Evolutionary conservation across 2,888 invertebrate species (phyloP), one percentile per base, ranked within the genome.

Genomic region (Perithous albicinctus): DNA sequence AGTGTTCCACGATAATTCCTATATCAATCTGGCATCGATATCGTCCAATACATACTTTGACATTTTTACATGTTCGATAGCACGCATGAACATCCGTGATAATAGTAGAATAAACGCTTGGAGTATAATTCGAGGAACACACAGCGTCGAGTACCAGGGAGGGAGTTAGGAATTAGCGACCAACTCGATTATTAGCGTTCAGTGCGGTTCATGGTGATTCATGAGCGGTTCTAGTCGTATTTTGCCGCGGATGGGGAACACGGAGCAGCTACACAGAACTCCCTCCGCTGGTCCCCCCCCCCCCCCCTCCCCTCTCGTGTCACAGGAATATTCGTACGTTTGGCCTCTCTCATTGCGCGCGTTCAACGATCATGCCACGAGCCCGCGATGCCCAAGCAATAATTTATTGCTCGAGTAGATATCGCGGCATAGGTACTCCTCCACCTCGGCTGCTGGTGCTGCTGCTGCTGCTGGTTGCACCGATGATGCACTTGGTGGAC

Each of bases 261-360:
- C 87, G 90, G 85, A 88, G 85, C 87, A 85, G 86, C 77, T 85
- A 87, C 87, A 87, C 86, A 85, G 83, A 29, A n/a, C n/a, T n/a
- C n/a, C n/a, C n/a, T n/a, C n/a, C n/a, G n/a, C n/a, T n/a, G n/a
- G n/a, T n/a, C n/a, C n/a, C n/a, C n/a, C n/a, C 7, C 15, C 29
- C n/a, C 56, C 78, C 46, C 78, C 15, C 66, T 73, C 54, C 35
- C 74, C 78, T 80, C 78, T 84, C 80, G 85, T 67, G 86, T 89
- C 90, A 91, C 90, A 89, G 91, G 91, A 90, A 91, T 91, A 92
- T 91, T 91, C 91, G 90, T 91, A 90, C 88, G 88, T 87, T 86
- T 85, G 88, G 88, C 89, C 86, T 75, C 80, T 77, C 81, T 81
- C 77, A 63, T 83, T 82, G 79, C 76, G 46, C 76, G 46, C 89